Base-by-base conservation (phyloP, 2,888 invertebrate genomes). In the Ormyrus rosae region DNA sequence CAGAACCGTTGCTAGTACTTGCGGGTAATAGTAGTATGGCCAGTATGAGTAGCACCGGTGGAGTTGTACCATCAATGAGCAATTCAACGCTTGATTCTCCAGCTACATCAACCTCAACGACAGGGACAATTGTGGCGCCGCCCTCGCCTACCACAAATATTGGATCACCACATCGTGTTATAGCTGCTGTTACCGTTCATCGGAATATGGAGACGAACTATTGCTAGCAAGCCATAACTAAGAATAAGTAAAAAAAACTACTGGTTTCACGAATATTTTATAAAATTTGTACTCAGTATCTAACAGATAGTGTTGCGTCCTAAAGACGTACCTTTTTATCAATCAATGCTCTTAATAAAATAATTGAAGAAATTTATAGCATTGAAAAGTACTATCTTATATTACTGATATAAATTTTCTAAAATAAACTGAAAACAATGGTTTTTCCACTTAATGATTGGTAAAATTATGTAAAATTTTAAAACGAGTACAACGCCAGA, bases 151-250 rank as follows among this genome's bases (percentile, higher is more conserved):
- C 92, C 5, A 91, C 93, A 81, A 92, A 93, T 10, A 92, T 93
- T 80, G 93, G 92, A 13, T 89, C 90, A 1, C 91, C 92, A 60
- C 94, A 94, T 89, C 93, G 93, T 89, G 94, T 97, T 82, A 92
- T 97, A 86, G 97, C 96, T 67, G 96, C 96, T n/a, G 97, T 97
- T 50, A 97, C 96, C 73, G 97, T 97, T 78, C 97, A 97, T 90
- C 93, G 95, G 86, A 94, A 95, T 89, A 96, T 97, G 96, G 97
- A 97, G 89, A 95, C 96, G 51, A 94, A 94, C 83, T 94, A 93
- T 83, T 90, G 89, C 81, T 89, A 73, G 53, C 34, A 13, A 53
- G 63, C 34, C 53, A 10, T 2, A 5, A 61, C 50, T 63, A 19
- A 68, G 55, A 1, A 10, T n/a, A 58, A 13, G 9, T n/a, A 58